Evolutionary conservation across 2,888 invertebrate genomes (phyloP).

Genomic region (Priocnemis perturbator): DNA sequence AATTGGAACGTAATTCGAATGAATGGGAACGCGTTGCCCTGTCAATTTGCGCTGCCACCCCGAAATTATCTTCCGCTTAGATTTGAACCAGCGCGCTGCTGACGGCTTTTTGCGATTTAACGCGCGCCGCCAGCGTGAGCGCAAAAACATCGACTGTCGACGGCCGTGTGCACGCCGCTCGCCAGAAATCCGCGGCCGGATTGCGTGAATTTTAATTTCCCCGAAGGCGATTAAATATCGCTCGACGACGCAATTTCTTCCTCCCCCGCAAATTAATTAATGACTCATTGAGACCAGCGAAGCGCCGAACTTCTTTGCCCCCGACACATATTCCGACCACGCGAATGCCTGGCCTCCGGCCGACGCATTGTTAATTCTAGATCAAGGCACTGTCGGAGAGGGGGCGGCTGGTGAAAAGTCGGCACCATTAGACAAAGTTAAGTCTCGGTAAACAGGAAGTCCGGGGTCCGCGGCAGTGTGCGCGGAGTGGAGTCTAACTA

Average conservation of each 20-base stretch:
- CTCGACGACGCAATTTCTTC: neutral
- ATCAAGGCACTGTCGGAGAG: too few relatives aligned
- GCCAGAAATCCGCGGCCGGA: neutral
- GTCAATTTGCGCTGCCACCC: constrained; percentile 73
- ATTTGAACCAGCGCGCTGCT: constrained; percentile 53
- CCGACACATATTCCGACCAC: too few relatives aligned
- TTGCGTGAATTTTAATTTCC: constrained; percentile 4
- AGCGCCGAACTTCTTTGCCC: too few relatives aligned
- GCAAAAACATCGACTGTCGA: constrained; percentile 6
- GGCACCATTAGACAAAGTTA: neutral
- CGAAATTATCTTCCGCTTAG: constrained; percentile 70
- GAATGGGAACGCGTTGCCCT: constrained; percentile 72
- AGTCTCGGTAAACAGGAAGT: constrained; percentile 1
- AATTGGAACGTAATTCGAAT: constrained; percentile 74
- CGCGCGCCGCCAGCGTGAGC: neutral
- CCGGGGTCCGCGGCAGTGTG: neutral
- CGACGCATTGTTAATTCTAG: too few relatives aligned
- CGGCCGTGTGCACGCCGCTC: neutral
- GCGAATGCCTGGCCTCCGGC: too few relatives aligned
- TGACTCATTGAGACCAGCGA: too few relatives aligned
- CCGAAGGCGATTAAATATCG: constrained; percentile 7
- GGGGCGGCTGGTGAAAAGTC: too few relatives aligned
- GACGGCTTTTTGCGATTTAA: constrained; percentile 49
- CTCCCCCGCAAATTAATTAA: too few relatives aligned
- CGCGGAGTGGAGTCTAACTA: constrained; percentile 3